Conservation (phyloP, 2,888 invertebrate genomes). For the Diploptera punctata region DNA sequence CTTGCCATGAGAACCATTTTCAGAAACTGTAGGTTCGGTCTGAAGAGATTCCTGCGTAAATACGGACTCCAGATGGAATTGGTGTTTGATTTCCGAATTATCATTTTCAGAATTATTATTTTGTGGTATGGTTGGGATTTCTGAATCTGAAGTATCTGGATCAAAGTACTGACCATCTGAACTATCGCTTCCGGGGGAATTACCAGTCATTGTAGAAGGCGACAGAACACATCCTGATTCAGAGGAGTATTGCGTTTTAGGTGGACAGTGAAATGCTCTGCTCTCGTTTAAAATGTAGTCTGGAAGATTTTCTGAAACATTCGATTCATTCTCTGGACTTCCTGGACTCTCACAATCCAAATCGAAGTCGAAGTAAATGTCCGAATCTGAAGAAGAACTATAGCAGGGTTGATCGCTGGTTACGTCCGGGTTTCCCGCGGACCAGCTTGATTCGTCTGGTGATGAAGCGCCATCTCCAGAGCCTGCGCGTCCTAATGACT, state of each 20-base stretch:
- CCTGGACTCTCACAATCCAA: constrained; percentile 68
- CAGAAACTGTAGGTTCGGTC: not conserved
- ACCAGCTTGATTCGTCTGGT: constrained; percentile 44
- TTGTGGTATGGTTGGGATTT: constrained; percentile 37
- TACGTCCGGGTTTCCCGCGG: constrained; percentile 49
- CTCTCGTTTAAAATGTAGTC: constrained; percentile 48
- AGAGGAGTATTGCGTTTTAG: constrained; percentile 43
- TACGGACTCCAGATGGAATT: not conserved
- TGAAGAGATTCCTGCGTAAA: not conserved
- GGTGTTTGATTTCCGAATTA: not conserved
- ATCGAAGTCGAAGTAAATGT: constrained; percentile 51
- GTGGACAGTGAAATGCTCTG: not conserved
- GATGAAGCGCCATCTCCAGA: constrained; percentile 52
- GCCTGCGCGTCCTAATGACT: constrained; percentile 69
- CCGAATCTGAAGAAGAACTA: constrained; percentile 51
- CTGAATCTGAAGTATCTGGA: constrained; percentile 51
- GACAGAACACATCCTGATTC: constrained; percentile 62
- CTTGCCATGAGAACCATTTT: not conserved
- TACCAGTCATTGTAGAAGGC: constrained; percentile 5
- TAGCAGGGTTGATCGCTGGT: constrained; percentile 60
- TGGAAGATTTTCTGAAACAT: constrained; percentile 54
- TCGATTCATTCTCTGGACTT: constrained; percentile 66
- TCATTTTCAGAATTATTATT: no score
- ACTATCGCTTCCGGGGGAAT: constrained; percentile 55
- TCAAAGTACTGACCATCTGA: constrained; percentile 61